These are phyloP conservation scores for Gobius niger DNA, from an alignment of 2,113 vertebrate genomes.

Conservation along the genomic window DNA sequence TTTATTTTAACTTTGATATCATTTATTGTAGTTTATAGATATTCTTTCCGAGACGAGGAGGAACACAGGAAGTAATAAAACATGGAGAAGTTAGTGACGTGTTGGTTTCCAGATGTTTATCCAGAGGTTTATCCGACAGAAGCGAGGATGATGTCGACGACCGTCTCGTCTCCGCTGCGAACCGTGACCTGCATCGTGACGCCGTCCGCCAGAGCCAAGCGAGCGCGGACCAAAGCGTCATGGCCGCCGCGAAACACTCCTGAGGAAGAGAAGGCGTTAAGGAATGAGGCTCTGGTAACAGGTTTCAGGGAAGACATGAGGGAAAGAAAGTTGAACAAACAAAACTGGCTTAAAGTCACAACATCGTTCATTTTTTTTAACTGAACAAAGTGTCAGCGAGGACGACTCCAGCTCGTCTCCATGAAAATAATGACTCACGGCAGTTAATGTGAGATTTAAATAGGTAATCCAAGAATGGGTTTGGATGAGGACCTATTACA, in stretches of 20 bases:
- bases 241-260: constrained; percentile 90
- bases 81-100: constrained; percentile 7
- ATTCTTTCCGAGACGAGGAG: constrained; percentile 18
- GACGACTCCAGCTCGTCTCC: too few species aligned
- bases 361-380: too few species aligned
- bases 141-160: constrained; percentile 90
- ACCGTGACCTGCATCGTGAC: constrained; percentile 99
- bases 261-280: constrained; percentile 43
- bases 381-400: too few species aligned
- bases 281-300: too few species aligned
- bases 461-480: too few species aligned
- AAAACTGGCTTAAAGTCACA: too few species aligned
- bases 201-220: constrained; percentile 89
- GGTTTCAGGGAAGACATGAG: too few species aligned
- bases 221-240: constrained; percentile 87
- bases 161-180: constrained; percentile 85
- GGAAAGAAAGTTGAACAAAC: too few species aligned
- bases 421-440: too few species aligned
- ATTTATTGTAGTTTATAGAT: constrained; percentile 53
- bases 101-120: background rate
- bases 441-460: too few species aligned
- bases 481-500: too few species aligned
- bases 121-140: constrained; percentile 83
- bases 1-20: constrained; percentile 4
- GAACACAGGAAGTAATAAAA: constrained; percentile 31